Evolutionary conservation across 1,140 invertebrate species (phyloP).

Genomic region (Conus ventricosus): DNA sequence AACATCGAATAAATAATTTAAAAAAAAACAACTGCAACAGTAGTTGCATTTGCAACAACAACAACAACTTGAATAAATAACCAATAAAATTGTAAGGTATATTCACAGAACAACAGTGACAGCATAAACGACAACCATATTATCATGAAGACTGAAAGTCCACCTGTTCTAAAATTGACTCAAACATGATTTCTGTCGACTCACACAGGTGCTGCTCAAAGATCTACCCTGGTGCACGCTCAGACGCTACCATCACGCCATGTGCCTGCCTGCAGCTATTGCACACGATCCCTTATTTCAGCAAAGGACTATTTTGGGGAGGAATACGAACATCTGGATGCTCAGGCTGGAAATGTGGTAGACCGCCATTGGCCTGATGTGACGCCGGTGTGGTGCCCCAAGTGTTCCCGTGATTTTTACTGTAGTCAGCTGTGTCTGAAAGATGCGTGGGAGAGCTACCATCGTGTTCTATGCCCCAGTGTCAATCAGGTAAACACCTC

Average conservation of each 20-base stretch:
- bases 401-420: slow-evolving; percentile 61
- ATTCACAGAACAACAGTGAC: too few species aligned
- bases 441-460: slow-evolving; percentile 61
- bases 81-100: too few species aligned
- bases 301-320: slow-evolving; percentile 61
- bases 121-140: too few species aligned
- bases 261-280: slow-evolving; percentile 60
- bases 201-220: slow-evolving; percentile 50
- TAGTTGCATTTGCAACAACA: too few species aligned
- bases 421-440: slow-evolving; percentile 61
- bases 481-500: slow-evolving; percentile 44
- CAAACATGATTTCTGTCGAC: not conserved
- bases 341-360: slow-evolving; percentile 39
- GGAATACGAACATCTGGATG: slow-evolving; percentile 34
- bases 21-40: too few species aligned
- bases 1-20: too few species aligned
- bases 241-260: slow-evolving; percentile 46
- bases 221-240: slow-evolving; percentile 61
- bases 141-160: too few species aligned
- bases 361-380: slow-evolving; percentile 61
- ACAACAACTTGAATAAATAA: too few species aligned
- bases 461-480: slow-evolving; percentile 63
- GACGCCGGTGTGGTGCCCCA: slow-evolving; percentile 48
- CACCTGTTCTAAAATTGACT: too few species aligned
- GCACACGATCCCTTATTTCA: slow-evolving; percentile 60